phyloP scores from a whole-genome alignment of 1,140 invertebrate species.

The Drosophila prosaltans region DNA sequence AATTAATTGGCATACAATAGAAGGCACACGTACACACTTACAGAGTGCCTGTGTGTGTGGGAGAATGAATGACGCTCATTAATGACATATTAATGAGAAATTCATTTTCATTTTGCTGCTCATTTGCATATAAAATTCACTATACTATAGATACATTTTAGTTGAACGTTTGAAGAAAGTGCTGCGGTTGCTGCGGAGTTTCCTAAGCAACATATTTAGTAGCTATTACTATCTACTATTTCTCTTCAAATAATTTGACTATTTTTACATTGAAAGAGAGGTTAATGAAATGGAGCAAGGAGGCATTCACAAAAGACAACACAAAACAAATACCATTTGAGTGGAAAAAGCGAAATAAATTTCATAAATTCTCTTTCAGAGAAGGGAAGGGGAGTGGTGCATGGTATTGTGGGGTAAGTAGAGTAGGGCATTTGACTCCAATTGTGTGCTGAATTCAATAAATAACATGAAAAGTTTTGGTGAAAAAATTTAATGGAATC shows the following conservation, averaged over 20 bases:
- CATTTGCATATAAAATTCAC: constrained; percentile 47
- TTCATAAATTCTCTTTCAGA: constrained; percentile 34
- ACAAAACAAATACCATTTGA: not conserved
- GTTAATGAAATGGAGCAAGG: not conserved
- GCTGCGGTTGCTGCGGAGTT: constrained; percentile 10
- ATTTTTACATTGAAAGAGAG: not conserved
- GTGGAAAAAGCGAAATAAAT: constrained; percentile 29
- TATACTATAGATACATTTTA: too few species aligned
- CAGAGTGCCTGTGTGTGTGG: not conserved
- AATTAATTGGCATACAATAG: constrained; percentile 49
- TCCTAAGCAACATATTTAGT: constrained; percentile 41
- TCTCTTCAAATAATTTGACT: not conserved
- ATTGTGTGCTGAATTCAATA: constrained; percentile 55
- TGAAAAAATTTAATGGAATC: not conserved
- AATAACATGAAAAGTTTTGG: constrained; percentile 33
- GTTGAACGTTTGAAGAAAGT: too few species aligned
- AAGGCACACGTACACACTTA: not conserved
- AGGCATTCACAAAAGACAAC: constrained; percentile 2
- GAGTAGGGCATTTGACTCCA: constrained; percentile 42
- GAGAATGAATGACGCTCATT: constrained; percentile 43
- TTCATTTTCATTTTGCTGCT: constrained; percentile 23
- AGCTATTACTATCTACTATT: not conserved
- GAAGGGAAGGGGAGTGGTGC: too few species aligned
- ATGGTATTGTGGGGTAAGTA: too few species aligned
- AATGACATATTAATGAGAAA: constrained; percentile 49